Base-by-base conservation (phyloP, 2,797 vertebrate genomes). In the Hippocampus kuda region DNA sequence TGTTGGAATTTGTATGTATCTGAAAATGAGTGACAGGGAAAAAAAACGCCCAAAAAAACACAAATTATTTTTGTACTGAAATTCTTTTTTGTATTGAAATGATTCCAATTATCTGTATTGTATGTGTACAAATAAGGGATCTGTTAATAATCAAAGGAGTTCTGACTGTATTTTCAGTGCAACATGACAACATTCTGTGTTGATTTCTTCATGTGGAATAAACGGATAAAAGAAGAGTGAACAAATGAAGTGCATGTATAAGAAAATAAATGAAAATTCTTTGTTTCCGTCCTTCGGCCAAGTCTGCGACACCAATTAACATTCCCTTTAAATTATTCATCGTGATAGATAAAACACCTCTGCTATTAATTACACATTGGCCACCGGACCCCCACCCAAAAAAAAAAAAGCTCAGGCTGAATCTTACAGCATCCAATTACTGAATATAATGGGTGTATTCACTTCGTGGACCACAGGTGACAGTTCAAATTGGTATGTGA, bases 261-360 rank as follows among this genome's bases (percentile, higher is more conserved):
- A 86, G 83, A 84, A 77, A 84, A 87, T 79, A 90, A 90, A 91
- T 89, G 88, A 88, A 88, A 90, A 83, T 89, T 87, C 89, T 90
- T 91, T 89, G 87, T 91, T 89, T 90, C 85, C 68, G 82, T 86
- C 86, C 85, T 88, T 84, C 74, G 77, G 81, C 86, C 85, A 84
- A 86, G 85, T 84, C 86, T 86, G 84, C 84, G 84, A 91, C 87
- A 90, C 90, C 89, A 91, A 92, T 91, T 91, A 91, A 90, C 87
- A 78, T 86, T 88, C 88, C 82, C 83, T 85, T 85, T 92, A 88
- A 92, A 92, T 92, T 89, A 92, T 92, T 92, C 90, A 91, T 90
- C 77, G 84, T 91, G 90, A 92, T 92, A 89, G 90, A 92, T 92
- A 92, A 91, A 90, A 90, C 91, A 91, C 90, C 87, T 91, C 87